Base-by-base conservation (phyloP, 30 jellyfish, hydroid and myxozoan species). In the Aurelia coerulea region DNA sequence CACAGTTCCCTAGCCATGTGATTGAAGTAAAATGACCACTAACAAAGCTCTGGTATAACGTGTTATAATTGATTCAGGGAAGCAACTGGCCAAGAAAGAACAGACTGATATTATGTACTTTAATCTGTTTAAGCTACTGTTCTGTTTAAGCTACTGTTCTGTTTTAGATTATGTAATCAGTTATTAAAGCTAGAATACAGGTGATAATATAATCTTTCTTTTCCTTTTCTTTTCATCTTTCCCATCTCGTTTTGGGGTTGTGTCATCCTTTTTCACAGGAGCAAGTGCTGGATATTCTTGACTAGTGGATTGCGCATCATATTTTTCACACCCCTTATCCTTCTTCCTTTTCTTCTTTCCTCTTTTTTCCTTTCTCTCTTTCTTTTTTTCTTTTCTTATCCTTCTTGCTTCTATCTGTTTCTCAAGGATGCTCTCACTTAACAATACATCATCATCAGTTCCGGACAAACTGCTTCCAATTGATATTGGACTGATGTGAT, bases 231-330 rank as follows among this genome's bases (percentile, higher is more conserved):
- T 49, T 33, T 39, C 73, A 33, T 78, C 68, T 31, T 78, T 71
- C 19, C 64, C 14, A 18, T 62, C 50, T 52, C 64, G 62, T 62
- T 78, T 79, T 39, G 88, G 88, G 5, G 88, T 59, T 11, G 9
- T 56, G 18, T 19, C 37, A 15, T 31, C 60, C 17, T 13, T 23
- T 12, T 32, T 34, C 23, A 12, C 37, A n/a, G 37, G 16, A 23
- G 11, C 70, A 60, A 60, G 13, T n/a, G 70, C 37, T 16, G 88
- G 78, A 78, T 56, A 59, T 78, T 78, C 88, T 41, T 78, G 78
- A 18, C 88, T 78, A 6, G 19, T 19, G 42, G 42, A 17, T 23
- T 23, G 42, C 4, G 53, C 41, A 23, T 3, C 18, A 13, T 62
- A 32, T 14, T 23, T 39, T 23, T 23, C 41, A 16, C 42, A 17